These are phyloP conservation scores for Oscheius sp. DNA, from an alignment of 2,888 invertebrate species.

Conservation along the genomic window DNA sequence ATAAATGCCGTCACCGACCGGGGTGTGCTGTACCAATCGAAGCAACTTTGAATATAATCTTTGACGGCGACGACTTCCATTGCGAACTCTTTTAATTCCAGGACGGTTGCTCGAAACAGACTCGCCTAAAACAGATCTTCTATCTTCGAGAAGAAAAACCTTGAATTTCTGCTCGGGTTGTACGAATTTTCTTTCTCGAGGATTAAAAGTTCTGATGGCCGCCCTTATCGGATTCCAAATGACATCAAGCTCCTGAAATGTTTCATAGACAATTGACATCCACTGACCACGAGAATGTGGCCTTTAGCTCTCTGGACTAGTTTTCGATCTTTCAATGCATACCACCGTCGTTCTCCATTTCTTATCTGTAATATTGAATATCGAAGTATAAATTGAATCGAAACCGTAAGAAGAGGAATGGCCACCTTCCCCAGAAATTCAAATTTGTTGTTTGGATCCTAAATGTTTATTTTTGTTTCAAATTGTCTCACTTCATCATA, in stretches of 20 bases:
- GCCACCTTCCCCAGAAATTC: conserved; percentile 94
- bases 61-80: conserved; percentile 89
- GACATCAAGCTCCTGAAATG: conserved; percentile 91
- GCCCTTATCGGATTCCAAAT: conserved; percentile 93
- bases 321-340: conserved; percentile 94
- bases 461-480: no score
- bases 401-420: conserved; percentile 83
- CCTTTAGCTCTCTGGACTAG: conserved; percentile 75
- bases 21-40: conserved; percentile 93
- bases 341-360: conserved; percentile 94
- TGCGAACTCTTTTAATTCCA: conserved; percentile 88
- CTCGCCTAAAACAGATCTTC: conserved; percentile 75
- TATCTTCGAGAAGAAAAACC: conserved; percentile 66
- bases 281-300: conserved; percentile 87
- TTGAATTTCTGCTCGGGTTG: conserved; percentile 94
- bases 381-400: neutral
- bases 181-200: conserved; percentile 94
- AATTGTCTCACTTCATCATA: no score
- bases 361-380: conserved; percentile 77
- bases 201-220: conserved; percentile 91
- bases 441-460: conserved; percentile 91
- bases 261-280: no score
- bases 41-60: conserved; percentile 92
- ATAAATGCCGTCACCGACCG: conserved; percentile 85
- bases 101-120: conserved; percentile 91